These are phyloP conservation scores for Ectemnius cavifrons DNA, from an alignment of 2,888 invertebrate species.

Conservation along the genomic window DNA sequence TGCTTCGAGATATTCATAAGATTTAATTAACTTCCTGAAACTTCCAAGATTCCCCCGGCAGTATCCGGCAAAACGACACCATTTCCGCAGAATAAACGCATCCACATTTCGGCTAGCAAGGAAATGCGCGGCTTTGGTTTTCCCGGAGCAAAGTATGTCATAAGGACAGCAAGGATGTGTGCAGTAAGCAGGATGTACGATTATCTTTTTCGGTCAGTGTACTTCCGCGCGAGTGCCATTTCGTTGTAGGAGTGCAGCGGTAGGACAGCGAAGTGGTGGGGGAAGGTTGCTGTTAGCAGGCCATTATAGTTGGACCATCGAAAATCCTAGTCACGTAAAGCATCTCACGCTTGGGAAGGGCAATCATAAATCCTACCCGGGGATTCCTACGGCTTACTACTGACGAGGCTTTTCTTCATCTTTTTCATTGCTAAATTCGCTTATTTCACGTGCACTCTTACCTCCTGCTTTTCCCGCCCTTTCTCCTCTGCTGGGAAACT, in stretches of 20 bases:
- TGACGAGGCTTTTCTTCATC: constrained; percentile 58
- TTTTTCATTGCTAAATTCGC: constrained; percentile 38
- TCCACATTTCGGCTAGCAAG: no score
- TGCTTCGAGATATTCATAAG: no score
- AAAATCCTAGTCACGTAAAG: constrained; percentile 64
- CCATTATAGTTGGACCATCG: constrained; percentile 53
- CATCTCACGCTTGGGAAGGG: constrained; percentile 56
- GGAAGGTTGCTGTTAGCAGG: constrained; percentile 20
- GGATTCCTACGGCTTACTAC: constrained; percentile 55
- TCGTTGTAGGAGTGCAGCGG: constrained; percentile 12
- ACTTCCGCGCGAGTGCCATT: constrained; percentile 1
- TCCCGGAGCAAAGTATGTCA: no score
- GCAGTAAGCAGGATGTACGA: no score
- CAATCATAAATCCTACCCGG: constrained; percentile 64
- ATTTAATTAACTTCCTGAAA: no score
- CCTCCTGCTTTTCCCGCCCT: background rate
- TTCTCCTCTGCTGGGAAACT: background rate
- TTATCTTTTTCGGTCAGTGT: no score
- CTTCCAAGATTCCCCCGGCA: no score
- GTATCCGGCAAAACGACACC: no score
- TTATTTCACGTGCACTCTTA: constrained; percentile 16
- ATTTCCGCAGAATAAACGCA: no score
- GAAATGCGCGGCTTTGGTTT: no score
- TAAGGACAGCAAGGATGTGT: no score
- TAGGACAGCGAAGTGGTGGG: background rate